These are phyloP conservation scores for Ligdia adustata DNA, from an alignment of 2,888 invertebrate species.

Conservation along the genomic window DNA sequence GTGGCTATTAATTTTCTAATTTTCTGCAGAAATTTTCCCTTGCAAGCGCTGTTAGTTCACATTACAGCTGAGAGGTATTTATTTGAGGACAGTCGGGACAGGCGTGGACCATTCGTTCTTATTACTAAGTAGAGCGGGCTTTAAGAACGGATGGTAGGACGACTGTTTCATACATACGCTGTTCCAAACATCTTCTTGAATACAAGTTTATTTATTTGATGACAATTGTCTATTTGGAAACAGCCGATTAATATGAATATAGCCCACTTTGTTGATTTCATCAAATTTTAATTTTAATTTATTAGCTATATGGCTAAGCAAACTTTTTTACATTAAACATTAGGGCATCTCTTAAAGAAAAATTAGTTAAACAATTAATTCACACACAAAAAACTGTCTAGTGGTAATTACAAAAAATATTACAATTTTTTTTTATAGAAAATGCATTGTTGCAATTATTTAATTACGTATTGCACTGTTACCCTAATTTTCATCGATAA, in stretches of 20 bases:
- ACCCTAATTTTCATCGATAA: neutral
- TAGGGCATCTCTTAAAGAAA: neutral
- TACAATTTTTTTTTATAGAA: neutral
- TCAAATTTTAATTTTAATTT: too few relatives aligned
- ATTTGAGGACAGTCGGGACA: slow-evolving; percentile 44
- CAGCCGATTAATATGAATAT: neutral
- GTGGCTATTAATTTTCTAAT: slow-evolving; percentile 37
- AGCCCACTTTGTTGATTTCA: too few relatives aligned
- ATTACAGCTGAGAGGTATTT: slow-evolving; percentile 50
- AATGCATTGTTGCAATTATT: neutral
- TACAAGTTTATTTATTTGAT: neutral
- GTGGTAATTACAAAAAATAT: too few relatives aligned
- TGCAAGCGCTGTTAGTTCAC: slow-evolving; percentile 43
- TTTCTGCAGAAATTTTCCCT: slow-evolving; percentile 35
- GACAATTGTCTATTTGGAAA: neutral
- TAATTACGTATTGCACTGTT: neutral
- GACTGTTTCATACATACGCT: neutral
- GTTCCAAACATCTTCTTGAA: neutral
- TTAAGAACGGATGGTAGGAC: slow-evolving; percentile 5
- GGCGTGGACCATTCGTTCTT: slow-evolving; percentile 48
- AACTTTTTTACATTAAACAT: neutral
- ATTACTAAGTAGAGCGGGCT: slow-evolving; percentile 41
- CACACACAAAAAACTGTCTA: too few relatives aligned
- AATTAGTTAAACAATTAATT: too few relatives aligned
- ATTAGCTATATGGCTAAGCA: neutral